Conservation (phyloP, 2,797 vertebrate genomes). For the Microchirus variegatus region DNA sequence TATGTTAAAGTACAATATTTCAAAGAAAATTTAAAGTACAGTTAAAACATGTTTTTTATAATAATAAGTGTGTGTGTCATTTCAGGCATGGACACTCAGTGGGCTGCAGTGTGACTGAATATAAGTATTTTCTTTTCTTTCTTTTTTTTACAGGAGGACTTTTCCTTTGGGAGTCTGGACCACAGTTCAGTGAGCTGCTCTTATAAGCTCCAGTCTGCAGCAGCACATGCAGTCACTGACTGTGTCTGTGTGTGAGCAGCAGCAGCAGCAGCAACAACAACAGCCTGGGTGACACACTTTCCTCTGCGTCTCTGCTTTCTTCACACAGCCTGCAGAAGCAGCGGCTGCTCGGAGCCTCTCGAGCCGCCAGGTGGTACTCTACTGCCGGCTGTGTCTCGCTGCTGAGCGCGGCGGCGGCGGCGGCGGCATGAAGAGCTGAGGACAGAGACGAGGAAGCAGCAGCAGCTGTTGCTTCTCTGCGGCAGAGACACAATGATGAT, state of each 20-base stretch:
- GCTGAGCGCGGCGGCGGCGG: conserved; percentile 16
- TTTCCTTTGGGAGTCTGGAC: conserved; percentile 34
- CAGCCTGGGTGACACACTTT: conserved; percentile 46
- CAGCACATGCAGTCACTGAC: background rate
- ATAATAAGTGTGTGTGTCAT: no score
- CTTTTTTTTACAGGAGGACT: conserved; percentile 25
- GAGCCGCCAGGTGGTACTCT: conserved; percentile 63
- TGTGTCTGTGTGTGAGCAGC: no score
- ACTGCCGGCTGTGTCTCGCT: conserved; percentile 23
- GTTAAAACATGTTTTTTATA: no score
- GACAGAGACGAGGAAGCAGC: background rate
- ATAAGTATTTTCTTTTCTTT: no score
- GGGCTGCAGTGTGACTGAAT: no score
- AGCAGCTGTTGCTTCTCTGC: background rate
- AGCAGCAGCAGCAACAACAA: no score
- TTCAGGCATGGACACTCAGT: no score
- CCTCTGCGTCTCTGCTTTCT: conserved; percentile 1
- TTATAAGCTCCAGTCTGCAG: conserved; percentile 28
- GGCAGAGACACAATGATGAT: no score
- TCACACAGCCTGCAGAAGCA: conserved; percentile 41
- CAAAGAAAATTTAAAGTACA: no score
- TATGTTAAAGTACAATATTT: no score
- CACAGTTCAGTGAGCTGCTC: conserved; percentile 25
- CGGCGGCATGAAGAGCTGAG: background rate
- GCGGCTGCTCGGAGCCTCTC: conserved; percentile 26